Evolutionary conservation across 2,113 vertebrate genomes (phyloP), one percentile per base, ranked within the genome.

Genomic region (Sisor rabdophorus): DNA sequence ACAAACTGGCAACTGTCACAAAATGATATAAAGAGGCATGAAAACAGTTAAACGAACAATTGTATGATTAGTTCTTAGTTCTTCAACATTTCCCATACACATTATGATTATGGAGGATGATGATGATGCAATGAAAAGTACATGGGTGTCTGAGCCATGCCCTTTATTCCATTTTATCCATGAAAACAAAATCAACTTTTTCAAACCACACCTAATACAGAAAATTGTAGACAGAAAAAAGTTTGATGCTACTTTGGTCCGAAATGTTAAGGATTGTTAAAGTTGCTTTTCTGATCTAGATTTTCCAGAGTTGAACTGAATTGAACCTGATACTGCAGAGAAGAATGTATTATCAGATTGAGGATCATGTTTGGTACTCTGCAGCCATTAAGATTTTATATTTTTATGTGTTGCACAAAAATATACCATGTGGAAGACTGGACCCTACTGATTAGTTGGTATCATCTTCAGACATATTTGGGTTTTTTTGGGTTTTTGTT

Each of bases 401-500:
- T 36, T 36, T 36, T 36, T n/a, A n/a, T n/a, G n/a, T 44, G 40
- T 10, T 8, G 40, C 40, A 44, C 40, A 4, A 44, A 44, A 44
- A 44, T 44, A 44, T 36, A 36, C 40, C 40, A 22, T 30, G 65
- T 52, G 17, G 1, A 52, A 30, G 47, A 20, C 19, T 50, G 24
- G 16, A 52, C n/a, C 48, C 32, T 48, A 2, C 64, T 26, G 50
- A 61, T 24, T 67, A 50, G 47, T 44, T 24, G 36, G 44, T 30
- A 68, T 48, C 11, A 24, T 71, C 58, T 1, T 56, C 60, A 75
- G 20, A 28, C 47, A 48, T 26, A n/a, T n/a, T n/a, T n/a, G n/a
- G n/a, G n/a, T n/a, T n/a, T n/a, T n/a, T n/a, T n/a, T n/a, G n/a
- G 52, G 15, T 77, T 60, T 53, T 79, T 82, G 67, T 82, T 80